Conservation (phyloP, 35 echinoderm and acorn worm species). For the Ophiothrix spiculata region DNA sequence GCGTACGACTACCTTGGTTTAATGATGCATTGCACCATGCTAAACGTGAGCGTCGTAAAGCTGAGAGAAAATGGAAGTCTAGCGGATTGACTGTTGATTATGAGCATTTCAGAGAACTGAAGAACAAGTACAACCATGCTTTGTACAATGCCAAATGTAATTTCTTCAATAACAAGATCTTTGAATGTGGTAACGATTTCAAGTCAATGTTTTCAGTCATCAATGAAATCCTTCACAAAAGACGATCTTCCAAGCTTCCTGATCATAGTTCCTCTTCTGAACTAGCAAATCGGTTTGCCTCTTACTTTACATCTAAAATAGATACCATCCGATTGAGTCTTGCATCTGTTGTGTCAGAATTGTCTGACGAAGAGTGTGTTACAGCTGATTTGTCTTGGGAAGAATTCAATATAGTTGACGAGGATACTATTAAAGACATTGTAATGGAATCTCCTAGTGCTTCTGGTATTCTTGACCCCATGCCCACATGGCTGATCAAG, state of each 20-base stretch:
- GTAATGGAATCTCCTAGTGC: conserved; percentile 16
- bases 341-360: background rate
- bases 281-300: conserved; percentile 28
- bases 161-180: conserved; percentile 40
- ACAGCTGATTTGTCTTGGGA: background rate
- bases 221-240: conserved; percentile 34
- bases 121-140: conserved; percentile 12
- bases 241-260: conserved; percentile 35
- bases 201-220: conserved; percentile 14
- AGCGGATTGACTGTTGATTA: background rate
- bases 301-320: conserved; percentile 28
- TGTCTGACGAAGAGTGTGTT: too few relatives aligned
- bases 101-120: conserved; percentile 11
- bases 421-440: conserved; percentile 13
- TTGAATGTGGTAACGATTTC: conserved; percentile 39
- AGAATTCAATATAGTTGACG: background rate
- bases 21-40: background rate
- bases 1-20: conserved; percentile 20
- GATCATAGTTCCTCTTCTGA: conserved; percentile 25
- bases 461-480: conserved; percentile 42
- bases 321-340: conserved; percentile 10
- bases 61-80: conserved; percentile 19
- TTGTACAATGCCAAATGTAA: conserved; percentile 36
- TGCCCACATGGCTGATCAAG: conserved; percentile 36
- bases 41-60: conserved; percentile 7